These are phyloP conservation scores for Phataginus tricuspis DNA, from an alignment of 2,797 vertebrate genomes.

Conservation along the genomic window DNA sequence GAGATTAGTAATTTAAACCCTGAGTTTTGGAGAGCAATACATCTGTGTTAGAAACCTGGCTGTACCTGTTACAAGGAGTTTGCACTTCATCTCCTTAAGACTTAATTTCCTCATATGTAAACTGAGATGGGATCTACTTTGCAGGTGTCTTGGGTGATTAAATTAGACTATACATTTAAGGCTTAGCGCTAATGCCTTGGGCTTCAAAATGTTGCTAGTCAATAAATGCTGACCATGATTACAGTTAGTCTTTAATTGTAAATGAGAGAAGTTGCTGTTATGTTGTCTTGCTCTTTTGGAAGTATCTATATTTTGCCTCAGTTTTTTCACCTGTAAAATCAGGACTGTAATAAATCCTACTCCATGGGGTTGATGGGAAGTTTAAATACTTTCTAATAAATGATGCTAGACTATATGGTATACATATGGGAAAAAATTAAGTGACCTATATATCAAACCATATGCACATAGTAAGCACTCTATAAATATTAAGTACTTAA, in stretches of 20 bases:
- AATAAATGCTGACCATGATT: not conserved
- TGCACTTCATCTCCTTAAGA: not conserved
- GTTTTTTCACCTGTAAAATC: slow-evolving; percentile 1
- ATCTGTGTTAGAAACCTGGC: not conserved
- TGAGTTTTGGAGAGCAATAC: not conserved
- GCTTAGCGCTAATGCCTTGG: not conserved
- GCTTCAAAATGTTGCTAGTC: not conserved
- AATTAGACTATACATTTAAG: not conserved
- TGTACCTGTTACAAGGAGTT: not conserved
- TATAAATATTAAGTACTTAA: not conserved
- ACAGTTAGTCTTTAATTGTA: not conserved
- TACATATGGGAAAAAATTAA: not conserved
- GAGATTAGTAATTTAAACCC: not conserved
- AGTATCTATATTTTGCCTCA: not conserved
- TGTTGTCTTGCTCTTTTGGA: not conserved
- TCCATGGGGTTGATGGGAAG: not conserved
- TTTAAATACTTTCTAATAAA: not conserved
- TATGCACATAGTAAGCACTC: not conserved
- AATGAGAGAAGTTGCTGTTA: not conserved
- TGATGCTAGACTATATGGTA: not conserved
- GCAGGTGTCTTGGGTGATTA: not conserved
- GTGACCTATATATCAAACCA: not conserved
- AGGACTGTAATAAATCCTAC: not conserved
- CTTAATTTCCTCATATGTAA: not conserved
- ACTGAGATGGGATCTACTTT: not conserved